Percentiles rank a stretch among this genome's conserved stretches.
Conservation (phyloP, 2,888 invertebrate species). For the Cynaeus angustus region DNA sequence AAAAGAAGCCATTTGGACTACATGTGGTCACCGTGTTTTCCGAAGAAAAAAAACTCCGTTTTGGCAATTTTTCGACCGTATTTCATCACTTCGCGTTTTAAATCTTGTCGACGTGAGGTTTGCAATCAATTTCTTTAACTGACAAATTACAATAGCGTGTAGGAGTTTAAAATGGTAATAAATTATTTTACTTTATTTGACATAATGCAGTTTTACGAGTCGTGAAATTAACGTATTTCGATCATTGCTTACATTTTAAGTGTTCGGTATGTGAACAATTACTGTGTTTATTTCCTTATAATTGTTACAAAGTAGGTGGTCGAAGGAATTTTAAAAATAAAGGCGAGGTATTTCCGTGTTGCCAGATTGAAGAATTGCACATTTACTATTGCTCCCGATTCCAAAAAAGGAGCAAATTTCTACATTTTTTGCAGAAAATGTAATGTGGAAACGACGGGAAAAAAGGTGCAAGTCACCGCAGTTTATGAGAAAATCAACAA, state of each 20-base stretch:
- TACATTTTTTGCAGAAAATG: too few relatives aligned
- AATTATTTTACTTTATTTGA: conserved; percentile 40
- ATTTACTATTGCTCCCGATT: not conserved
- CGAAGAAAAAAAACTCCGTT: not conserved
- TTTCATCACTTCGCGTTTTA: conserved; percentile 26
- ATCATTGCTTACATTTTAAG: conserved; percentile 21
- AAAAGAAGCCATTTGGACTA: conserved; percentile 16
- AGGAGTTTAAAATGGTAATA: conserved; percentile 20
- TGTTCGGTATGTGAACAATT: not conserved
- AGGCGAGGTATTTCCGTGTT: not conserved
- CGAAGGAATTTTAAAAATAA: not conserved
- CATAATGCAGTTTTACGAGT: conserved; percentile 31
- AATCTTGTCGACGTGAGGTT: conserved; percentile 41
- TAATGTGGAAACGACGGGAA: not conserved
- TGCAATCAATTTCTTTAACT: conserved; percentile 36
- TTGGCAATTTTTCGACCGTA: conserved; percentile 19
- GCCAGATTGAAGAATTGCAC: not conserved
- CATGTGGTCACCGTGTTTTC: conserved; percentile 23
- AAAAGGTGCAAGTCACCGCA: conserved; percentile 24
- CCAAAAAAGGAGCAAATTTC: not conserved
- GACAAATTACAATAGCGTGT: conserved; percentile 44
- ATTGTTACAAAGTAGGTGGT: not conserved
- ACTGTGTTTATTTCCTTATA: conserved; percentile 1
- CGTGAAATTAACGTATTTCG: conserved; percentile 26
- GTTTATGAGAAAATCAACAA: conserved; percentile 34